phyloP scores from a whole-genome alignment of 2,888 invertebrate genomes.

The Mallateleia sp. region DNA sequence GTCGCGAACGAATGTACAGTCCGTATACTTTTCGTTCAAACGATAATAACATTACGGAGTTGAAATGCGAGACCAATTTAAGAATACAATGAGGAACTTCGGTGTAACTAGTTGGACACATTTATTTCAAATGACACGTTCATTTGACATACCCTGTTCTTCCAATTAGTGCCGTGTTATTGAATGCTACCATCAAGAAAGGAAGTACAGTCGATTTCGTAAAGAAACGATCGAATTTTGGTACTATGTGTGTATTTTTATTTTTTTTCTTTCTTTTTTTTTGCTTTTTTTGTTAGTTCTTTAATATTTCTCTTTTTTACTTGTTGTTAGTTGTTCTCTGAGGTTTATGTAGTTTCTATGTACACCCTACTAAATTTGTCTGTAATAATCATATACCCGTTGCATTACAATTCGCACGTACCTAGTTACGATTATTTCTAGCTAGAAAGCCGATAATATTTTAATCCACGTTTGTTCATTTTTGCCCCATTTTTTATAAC shows the following conservation, averaged over 20 bases:
- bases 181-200: constrained; percentile 63
- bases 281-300: constrained; percentile 7
- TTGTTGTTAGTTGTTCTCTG: constrained; percentile 19
- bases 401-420: constrained; percentile 81
- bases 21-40: constrained; percentile 25
- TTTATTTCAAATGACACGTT: constrained; percentile 72
- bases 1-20: constrained; percentile 18
- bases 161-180: constrained; percentile 73
- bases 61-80: constrained; percentile 55
- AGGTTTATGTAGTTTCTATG: constrained; percentile 76
- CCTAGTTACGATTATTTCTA: constrained; percentile 81
- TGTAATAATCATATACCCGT: constrained; percentile 81
- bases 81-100: constrained; percentile 72
- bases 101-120: constrained; percentile 73
- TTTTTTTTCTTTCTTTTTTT: background rate
- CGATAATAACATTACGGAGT: constrained; percentile 30
- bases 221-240: constrained; percentile 84
- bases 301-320: constrained; percentile 15
- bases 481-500: constrained; percentile 49
- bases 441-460: constrained; percentile 85
- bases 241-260: constrained; percentile 30
- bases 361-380: constrained; percentile 80
- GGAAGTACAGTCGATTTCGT: constrained; percentile 81
- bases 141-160: constrained; percentile 79
- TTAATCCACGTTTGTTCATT: constrained; percentile 69